Evolutionary conservation across 2,888 invertebrate species (phyloP), one percentile per base, ranked within the genome.

Genomic region (Elegia similella): DNA sequence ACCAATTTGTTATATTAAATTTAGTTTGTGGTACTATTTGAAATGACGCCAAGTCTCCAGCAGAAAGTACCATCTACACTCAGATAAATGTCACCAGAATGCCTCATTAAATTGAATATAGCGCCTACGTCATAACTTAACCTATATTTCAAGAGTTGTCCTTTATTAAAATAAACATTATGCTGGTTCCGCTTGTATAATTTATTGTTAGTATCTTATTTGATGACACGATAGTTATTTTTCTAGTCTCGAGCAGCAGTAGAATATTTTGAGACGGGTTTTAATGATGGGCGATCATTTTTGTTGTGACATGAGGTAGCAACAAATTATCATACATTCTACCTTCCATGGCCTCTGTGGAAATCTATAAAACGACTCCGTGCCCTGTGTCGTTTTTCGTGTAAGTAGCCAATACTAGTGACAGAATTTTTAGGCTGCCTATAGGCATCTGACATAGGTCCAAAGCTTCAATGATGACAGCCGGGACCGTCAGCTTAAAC

Each of bases 21-120:
- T 72, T 79, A 82, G 71, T 80, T 76, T 75, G 70, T 70, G 66
- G 69, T 76, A 69, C 58, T 70, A 78, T 80, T 87, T 86, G 86
- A 87, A 84, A 80, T 76, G 78, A 72, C 80, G 86, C 87, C 87
- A 86, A 87, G 76, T 78, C 75, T 77, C 75, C 69, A 59, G 69
- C 72, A 75, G 71, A 76, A 72, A 82, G 68, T 71, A 79, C 75
- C 73, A 78, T 82, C 75, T 77, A 79, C 73, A 76, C 77, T 62
- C 64, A 78, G 75, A 84, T 82, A 76, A 80, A 82, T 83, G 80
- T 80, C 84, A 78, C 76, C 69, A 78, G 59, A 82, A 82, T 75
- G 73, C 63, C 75, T 77, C 72, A 80, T 82, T 80, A 80, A 76
- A 76, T 72, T 75, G 75, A 77, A 82, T 75, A 83, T 81, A 82